Conservation (phyloP, 2,888 invertebrate genomes). For the Aphidius colemani region DNA sequence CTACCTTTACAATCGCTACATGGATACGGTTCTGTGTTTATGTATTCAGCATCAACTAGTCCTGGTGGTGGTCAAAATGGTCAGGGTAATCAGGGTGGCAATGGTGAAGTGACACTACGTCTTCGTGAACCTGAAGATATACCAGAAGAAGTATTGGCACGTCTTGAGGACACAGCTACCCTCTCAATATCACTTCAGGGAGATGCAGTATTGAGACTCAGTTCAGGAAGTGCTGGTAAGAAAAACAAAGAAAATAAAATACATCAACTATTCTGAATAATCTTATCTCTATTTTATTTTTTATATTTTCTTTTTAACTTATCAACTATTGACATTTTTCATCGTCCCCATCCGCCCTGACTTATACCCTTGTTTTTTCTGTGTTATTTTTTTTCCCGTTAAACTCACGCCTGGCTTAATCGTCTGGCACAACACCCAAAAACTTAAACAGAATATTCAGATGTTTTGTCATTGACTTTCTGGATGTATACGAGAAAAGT, state of each 20-base stretch:
- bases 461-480: slow-evolving; percentile 23
- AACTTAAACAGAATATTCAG: slow-evolving; percentile 13
- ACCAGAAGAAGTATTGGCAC: slow-evolving; percentile 58
- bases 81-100: slow-evolving; percentile 50
- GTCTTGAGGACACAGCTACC: slow-evolving; percentile 58
- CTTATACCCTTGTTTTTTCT: too few relatives aligned
- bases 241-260: too few relatives aligned
- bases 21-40: slow-evolving; percentile 60
- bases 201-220: slow-evolving; percentile 57
- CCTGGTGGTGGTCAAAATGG: slow-evolving; percentile 49
- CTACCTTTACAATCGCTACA: slow-evolving; percentile 58
- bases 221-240: slow-evolving; percentile 56
- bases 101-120: slow-evolving; percentile 57
- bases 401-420: too few relatives aligned
- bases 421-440: slow-evolving; percentile 5
- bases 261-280: slow-evolving; percentile 6
- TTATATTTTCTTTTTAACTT: slow-evolving; percentile 1
- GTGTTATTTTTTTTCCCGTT: too few relatives aligned
- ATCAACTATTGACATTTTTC: background rate
- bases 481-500: too few relatives aligned
- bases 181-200: slow-evolving; percentile 58
- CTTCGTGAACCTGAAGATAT: slow-evolving; percentile 59
- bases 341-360: background rate
- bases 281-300: background rate
- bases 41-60: slow-evolving; percentile 59